Percentiles rank a stretch among this genome's conserved stretches.
phyloP scores from a whole-genome alignment of 1,140 invertebrate species.

The Sitophilus oryzae region DNA sequence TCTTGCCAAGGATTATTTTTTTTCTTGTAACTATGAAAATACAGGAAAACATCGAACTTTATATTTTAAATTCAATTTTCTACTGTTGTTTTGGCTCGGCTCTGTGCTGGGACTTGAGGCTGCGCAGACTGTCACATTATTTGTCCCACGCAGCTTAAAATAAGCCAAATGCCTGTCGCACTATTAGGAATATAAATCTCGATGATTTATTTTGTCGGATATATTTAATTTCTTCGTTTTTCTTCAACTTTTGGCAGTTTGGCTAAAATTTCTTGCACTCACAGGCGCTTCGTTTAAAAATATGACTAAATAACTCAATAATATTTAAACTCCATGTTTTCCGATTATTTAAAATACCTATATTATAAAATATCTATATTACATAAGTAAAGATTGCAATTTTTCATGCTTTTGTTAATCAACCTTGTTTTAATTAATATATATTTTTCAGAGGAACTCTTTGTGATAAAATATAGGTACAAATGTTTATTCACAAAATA shows the following conservation, averaged over 20 bases:
- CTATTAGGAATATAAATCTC: conserved; percentile 12
- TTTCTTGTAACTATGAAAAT: no score
- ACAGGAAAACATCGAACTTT: no score
- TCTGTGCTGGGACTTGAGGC: neutral
- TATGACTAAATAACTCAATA: neutral
- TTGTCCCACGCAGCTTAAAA: neutral
- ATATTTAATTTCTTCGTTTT: conserved; percentile 12
- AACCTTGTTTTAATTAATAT: no score
- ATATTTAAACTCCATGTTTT: no score
- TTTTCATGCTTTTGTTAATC: no score
- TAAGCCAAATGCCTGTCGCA: conserved; percentile 9
- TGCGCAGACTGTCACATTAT: neutral
- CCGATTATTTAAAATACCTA: no score
- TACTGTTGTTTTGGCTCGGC: neutral
- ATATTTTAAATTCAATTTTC: neutral
- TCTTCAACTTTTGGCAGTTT: conserved; percentile 18
- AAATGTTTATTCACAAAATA: no score
- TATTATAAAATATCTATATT: no score
- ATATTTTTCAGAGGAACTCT: no score
- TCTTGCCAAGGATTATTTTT: no score
- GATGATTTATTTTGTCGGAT: conserved; percentile 6
- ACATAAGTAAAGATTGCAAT: no score
- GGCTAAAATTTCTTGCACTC: conserved; percentile 22
- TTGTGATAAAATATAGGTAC: no score
- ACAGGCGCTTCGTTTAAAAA: conserved; percentile 9